Evolutionary conservation across 2,113 vertebrate genomes (phyloP).

Genomic region (Carollia perspicillata): DNA sequence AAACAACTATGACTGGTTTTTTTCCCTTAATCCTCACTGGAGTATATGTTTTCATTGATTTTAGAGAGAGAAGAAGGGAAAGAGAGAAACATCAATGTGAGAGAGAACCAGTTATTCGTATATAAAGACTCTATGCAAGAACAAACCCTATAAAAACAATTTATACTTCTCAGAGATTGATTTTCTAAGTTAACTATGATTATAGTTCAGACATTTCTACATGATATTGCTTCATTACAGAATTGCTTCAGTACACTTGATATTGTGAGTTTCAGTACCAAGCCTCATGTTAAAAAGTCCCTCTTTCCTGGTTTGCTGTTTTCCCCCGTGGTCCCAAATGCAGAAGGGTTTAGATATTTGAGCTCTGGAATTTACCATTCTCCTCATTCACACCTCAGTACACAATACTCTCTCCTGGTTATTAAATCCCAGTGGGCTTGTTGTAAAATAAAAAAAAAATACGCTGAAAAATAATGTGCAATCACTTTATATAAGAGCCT

Average conservation of each 20-base stretch:
- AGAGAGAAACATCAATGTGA: too few species aligned
- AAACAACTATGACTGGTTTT: background rate
- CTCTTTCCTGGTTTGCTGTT: background rate
- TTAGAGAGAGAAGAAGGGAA: too few species aligned
- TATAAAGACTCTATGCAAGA: background rate
- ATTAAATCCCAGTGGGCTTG: constrained; percentile 44
- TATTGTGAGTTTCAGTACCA: background rate
- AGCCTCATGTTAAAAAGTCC: background rate
- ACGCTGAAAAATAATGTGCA: background rate
- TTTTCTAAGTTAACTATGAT: background rate
- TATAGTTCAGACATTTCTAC: background rate
- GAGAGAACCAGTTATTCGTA: background rate
- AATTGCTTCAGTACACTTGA: background rate
- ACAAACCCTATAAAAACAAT: background rate
- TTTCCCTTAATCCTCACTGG: too few species aligned
- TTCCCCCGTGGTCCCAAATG: background rate
- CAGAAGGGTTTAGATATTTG: background rate
- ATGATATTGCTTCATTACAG: background rate
- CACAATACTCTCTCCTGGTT: constrained; percentile 42
- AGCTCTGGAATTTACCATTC: constrained; percentile 8
- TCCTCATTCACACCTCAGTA: constrained; percentile 1
- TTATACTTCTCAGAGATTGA: background rate
- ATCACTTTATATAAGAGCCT: constrained; percentile 40
- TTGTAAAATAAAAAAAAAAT: background rate
- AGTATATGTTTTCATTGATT: too few species aligned